Conservation (phyloP, 2,888 invertebrate genomes). For the Hoplodrina ambigua region DNA sequence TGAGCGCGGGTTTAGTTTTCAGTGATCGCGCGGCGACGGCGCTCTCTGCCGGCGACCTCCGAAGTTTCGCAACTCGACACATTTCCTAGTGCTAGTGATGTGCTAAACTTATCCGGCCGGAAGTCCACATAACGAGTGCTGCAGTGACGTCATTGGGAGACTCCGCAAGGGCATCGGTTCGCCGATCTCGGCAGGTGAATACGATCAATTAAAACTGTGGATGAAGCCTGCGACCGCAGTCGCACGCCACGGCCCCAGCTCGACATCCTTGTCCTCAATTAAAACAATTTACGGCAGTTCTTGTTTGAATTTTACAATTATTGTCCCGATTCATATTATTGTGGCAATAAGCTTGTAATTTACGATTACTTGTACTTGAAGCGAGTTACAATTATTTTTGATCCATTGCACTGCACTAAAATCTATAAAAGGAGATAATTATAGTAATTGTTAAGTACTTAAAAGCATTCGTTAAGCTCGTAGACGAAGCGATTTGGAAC, state of each 20-base stretch:
- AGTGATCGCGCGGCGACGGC: constrained; percentile 85
- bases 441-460: constrained; percentile 39
- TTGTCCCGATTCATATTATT: constrained; percentile 67
- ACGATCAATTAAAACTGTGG: constrained; percentile 69
- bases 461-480: constrained; percentile 35
- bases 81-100: constrained; percentile 86
- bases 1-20: constrained; percentile 85
- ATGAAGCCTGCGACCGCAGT: constrained; percentile 67
- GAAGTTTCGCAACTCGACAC: constrained; percentile 78
- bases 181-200: constrained; percentile 76
- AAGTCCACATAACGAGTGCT: constrained; percentile 71
- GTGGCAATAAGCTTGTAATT: constrained; percentile 52
- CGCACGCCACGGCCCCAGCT: constrained; percentile 72
- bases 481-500: constrained; percentile 27
- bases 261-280: constrained; percentile 88
- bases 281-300: constrained; percentile 84
- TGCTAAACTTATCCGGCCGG: constrained; percentile 77
- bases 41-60: constrained; percentile 86
- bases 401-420: constrained; percentile 36
- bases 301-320: constrained; percentile 82
- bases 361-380: constrained; percentile 52
- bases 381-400: constrained; percentile 39
- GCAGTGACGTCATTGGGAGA: constrained; percentile 67
- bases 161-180: constrained; percentile 70
- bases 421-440: constrained; percentile 57